Base-by-base conservation (phyloP, 1,140 invertebrate genomes). In the Oncopeltus fasciatus region DNA sequence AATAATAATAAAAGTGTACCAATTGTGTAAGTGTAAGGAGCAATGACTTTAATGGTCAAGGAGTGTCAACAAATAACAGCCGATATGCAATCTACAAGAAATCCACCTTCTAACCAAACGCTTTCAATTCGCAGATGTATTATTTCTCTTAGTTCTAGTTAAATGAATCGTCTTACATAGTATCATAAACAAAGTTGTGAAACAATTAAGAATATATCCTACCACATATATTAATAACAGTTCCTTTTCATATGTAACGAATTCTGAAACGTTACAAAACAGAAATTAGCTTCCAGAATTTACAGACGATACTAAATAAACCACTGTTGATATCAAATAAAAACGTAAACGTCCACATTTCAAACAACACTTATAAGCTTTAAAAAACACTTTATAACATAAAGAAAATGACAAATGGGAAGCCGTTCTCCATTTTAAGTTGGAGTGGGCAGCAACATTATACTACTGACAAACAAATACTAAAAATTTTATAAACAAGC, bases 1-100 rank as follows among this genome's bases (percentile, higher is more conserved):
- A 31, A 28, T 16, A 58, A 58, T 38, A 44, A 46, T 51, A 62
- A 56, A 28, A 49, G 47, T 59, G 58, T 43, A 62, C 53, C 59
- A 62, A 64, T 64, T 60, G 62, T 57, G 61, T 57, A 46, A 27
- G 57, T 16, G 28, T 43, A 29, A 51, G 56, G 58, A 28, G 61
- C 59, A 60, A 59, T 57, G 56, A 59, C 33, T n/a, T 57, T 62
- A 60, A 59, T 57, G 51, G 44, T 56, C 26, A 47, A 59, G 4
- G 46, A 56, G 47, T 53, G 24, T 51, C 38, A 43, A 62, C 20
- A 27, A 57, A 31, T 27, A 20, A 20, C 44, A n/a, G n/a, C n/a
- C n/a, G n/a, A n/a, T n/a, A n/a, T n/a, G n/a, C n/a, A n/a, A n/a
- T n/a, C n/a, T n/a, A n/a, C 21, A 47, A 56, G 31, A 18, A 38